Conservation (phyloP, 35 echinoderm and acorn worm species). For the Ophioderma brevispina region DNA sequence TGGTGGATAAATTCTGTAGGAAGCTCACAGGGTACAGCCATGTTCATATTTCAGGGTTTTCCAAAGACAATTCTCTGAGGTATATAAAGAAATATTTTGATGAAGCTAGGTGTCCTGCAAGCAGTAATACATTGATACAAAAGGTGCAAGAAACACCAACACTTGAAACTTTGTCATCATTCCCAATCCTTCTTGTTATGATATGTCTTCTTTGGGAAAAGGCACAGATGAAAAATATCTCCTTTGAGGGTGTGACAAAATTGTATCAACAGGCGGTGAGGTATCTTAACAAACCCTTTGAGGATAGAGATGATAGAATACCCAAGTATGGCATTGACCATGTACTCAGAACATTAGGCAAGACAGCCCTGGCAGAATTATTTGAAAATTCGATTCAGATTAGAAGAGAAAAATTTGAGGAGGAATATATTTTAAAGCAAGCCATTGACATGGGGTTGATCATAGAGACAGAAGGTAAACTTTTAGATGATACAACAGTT, state of each 20-base stretch:
- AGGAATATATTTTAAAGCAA: not conserved
- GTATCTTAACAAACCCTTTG: not conserved
- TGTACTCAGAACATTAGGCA: not conserved
- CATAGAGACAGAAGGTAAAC: not conserved
- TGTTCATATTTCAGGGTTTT: not conserved
- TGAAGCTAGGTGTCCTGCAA: not conserved
- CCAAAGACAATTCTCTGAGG: not conserved
- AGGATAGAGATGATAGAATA: not conserved
- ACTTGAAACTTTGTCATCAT: not conserved
- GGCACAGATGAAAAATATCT: not conserved
- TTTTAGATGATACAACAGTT: not conserved
- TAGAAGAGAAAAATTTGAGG: not conserved
- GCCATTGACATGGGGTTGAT: constrained; percentile 16
- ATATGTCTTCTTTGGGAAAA: not conserved
- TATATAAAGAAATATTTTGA: not conserved
- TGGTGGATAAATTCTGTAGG: not conserved
- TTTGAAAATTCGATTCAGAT: not conserved
- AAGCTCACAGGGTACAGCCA: not conserved
- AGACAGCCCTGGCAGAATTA: constrained; percentile 9
- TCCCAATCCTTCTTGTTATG: not conserved
- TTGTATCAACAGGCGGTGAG: not conserved
- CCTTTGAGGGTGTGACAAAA: not conserved
- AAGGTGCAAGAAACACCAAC: not conserved
- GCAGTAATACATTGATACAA: not conserved
- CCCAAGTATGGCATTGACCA: not conserved